Percentiles rank a stretch among this genome's conserved stretches.
These are phyloP conservation scores for Sminthurinus signatus DNA, from an alignment of 1,140 invertebrate genomes.

Conservation along the genomic window DNA sequence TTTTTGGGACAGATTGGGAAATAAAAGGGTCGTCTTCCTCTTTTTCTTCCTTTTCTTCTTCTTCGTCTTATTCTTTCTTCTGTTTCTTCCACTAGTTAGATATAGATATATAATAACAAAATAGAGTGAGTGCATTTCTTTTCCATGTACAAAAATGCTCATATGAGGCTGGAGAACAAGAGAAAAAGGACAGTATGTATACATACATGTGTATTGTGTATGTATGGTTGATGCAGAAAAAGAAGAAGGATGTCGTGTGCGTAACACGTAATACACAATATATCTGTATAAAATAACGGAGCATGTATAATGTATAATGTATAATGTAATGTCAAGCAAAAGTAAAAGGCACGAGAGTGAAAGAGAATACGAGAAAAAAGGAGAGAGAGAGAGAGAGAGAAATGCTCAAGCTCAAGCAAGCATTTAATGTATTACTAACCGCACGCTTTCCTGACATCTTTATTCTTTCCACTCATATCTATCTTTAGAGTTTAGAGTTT, in stretches of 20 bases:
- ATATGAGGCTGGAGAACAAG: background rate
- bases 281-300: too few species aligned
- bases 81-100: too few species aligned
- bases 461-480: conserved; percentile 21
- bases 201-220: background rate
- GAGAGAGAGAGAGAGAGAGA: conserved; percentile 4
- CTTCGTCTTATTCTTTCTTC: too few species aligned
- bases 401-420: background rate
- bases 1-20: conserved; percentile 27
- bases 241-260: too few species aligned
- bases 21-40: conserved; percentile 13
- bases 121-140: too few species aligned
- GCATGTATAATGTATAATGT: too few species aligned
- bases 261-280: too few species aligned
- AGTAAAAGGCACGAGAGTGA: background rate
- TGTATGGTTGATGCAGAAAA: too few species aligned
- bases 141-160: too few species aligned
- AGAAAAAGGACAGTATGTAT: background rate
- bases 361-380: background rate
- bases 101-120: too few species aligned
- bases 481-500: conserved; percentile 16
- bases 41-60: too few species aligned
- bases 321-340: background rate
- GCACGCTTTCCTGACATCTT: conserved; percentile 26
- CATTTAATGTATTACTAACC: conserved; percentile 19